Evolutionary conservation across 2,888 invertebrate genomes (phyloP), one percentile per base, ranked within the genome.

Genomic region (Lepidocyrtinus sp.): DNA sequence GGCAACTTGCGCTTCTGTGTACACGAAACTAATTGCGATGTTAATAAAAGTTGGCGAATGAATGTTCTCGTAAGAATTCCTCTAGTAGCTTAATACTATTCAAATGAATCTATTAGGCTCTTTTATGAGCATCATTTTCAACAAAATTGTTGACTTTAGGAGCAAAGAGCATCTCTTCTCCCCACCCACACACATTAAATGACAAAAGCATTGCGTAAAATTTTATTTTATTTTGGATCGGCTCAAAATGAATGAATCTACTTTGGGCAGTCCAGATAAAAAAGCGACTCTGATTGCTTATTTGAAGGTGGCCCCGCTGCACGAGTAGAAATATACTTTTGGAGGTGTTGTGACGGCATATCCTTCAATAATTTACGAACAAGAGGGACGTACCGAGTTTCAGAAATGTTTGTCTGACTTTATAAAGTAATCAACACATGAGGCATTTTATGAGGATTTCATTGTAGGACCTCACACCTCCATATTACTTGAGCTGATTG

Each of bases 381-480:
- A n/a, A 36, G 36, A 36, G 36, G 36, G 36, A 36, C 5, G 36
- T 7, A 36, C 12, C 36, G 36, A 36, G n/a, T n/a, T n/a, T n/a
- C n/a, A n/a, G 12, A 36, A 36, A 36, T 7, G 36, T 36, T 12
- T 7, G 36, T 36, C 5, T 36, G 36, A 12, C 36, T 36, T 36
- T 36, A 36, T 36, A 36, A 36, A 36, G 36, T 36, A 36, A 36
- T 36, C 36, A 36, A 36, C 36, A 36, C 36, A 36, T 36, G 36
- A 5, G 36, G 12, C 36, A 7, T 36, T 36, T 36, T 36, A 36
- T 36, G 36, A 36, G 12, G 5, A 36, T 36, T 36, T 36, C 36
- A 36, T 36, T 70, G 61, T 45, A 71, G 62, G 62, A 71, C 62
- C 62, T 61, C 45, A 71, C 71, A 71, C 62, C 71, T 61, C 45